phyloP scores from a whole-genome alignment of 2,888 invertebrate species.

The Oscheius sp. region DNA sequence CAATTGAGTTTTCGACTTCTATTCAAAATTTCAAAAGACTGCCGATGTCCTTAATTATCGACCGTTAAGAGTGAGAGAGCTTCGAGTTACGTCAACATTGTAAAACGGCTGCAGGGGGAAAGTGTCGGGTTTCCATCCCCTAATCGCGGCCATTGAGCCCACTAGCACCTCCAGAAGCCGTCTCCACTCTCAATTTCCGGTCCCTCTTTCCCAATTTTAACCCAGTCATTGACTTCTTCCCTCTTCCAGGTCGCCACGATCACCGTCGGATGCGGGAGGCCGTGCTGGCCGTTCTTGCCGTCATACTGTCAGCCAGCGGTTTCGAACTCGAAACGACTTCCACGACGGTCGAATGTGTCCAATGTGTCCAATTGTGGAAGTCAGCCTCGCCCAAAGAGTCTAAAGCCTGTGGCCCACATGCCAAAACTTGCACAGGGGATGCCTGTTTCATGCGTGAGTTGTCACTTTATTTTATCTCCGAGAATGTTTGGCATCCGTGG shows the following conservation, averaged over 20 bases:
- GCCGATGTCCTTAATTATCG: conserved; percentile 31
- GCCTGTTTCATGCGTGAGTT: conserved; percentile 66
- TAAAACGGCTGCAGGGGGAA: conserved; percentile 31
- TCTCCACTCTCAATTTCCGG: conserved; percentile 1
- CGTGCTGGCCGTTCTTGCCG: conserved; percentile 16
- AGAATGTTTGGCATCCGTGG: neutral
- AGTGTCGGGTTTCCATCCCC: conserved; percentile 36
- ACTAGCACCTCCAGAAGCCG: conserved; percentile 16
- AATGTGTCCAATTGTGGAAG: conserved; percentile 61
- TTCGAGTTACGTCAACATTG: conserved; percentile 35
- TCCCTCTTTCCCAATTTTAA: neutral
- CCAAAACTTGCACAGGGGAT: conserved; percentile 57
- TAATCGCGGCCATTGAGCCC: conserved; percentile 16
- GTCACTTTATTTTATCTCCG: neutral
- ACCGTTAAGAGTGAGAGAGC: conserved; percentile 5
- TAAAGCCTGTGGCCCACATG: conserved; percentile 55
- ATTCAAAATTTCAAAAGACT: conserved; percentile 14
- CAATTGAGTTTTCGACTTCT: conserved; percentile 10
- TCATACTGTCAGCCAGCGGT: neutral
- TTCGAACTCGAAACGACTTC: conserved; percentile 27
- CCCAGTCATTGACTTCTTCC: neutral
- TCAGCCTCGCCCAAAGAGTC: conserved; percentile 54
- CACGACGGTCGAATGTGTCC: conserved; percentile 56
- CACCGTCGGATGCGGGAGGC: conserved; percentile 27
- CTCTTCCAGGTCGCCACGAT: neutral